Conservation (phyloP, 2,797 vertebrate genomes). For the Miichthys miiuy region DNA sequence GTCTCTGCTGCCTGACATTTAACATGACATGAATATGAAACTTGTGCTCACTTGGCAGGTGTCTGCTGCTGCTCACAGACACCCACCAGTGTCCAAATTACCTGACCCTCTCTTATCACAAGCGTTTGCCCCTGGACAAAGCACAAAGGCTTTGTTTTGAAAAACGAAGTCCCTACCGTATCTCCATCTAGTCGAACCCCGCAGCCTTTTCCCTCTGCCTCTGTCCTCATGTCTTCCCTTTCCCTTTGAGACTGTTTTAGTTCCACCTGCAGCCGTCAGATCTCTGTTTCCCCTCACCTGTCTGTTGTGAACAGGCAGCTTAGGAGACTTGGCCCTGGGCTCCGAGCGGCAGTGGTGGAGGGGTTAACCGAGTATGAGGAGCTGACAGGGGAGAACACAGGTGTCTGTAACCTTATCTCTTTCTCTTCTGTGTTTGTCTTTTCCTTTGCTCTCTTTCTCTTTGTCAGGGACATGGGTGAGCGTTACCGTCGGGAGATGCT, state of each 20-base stretch:
- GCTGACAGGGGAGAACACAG: slow-evolving; percentile 51
- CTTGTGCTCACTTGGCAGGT: slow-evolving; percentile 46
- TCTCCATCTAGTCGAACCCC: slow-evolving; percentile 9
- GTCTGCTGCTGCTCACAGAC: slow-evolving; percentile 47
- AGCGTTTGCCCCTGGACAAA: slow-evolving; percentile 40
- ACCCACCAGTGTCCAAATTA: slow-evolving; percentile 29
- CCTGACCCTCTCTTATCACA: slow-evolving; percentile 38
- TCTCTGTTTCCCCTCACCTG: slow-evolving; percentile 67
- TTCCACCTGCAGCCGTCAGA: slow-evolving; percentile 64
- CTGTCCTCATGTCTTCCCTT: slow-evolving; percentile 8
- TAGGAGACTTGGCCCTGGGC: slow-evolving; percentile 42
- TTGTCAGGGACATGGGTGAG: slow-evolving; percentile 93
- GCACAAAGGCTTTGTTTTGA: slow-evolving; percentile 51
- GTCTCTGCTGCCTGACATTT: slow-evolving; percentile 31
- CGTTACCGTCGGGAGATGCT: slow-evolving; percentile 97
- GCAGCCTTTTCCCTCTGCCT: slow-evolving; percentile 7
- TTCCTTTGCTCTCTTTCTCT: slow-evolving; percentile 60
- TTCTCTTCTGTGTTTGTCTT: slow-evolving; percentile 57
- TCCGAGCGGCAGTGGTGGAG: slow-evolving; percentile 3
- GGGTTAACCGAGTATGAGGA: slow-evolving; percentile 3
- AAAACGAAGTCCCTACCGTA: slow-evolving; percentile 18
- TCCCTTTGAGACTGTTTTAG: slow-evolving; percentile 45
- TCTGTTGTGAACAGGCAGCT: slow-evolving; percentile 43
- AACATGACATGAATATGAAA: slow-evolving; percentile 62
- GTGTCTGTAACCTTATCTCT: slow-evolving; percentile 75